These are phyloP conservation scores for Drosophila gunungcola DNA, from an alignment of 1,140 invertebrate species.

Conservation along the genomic window DNA sequence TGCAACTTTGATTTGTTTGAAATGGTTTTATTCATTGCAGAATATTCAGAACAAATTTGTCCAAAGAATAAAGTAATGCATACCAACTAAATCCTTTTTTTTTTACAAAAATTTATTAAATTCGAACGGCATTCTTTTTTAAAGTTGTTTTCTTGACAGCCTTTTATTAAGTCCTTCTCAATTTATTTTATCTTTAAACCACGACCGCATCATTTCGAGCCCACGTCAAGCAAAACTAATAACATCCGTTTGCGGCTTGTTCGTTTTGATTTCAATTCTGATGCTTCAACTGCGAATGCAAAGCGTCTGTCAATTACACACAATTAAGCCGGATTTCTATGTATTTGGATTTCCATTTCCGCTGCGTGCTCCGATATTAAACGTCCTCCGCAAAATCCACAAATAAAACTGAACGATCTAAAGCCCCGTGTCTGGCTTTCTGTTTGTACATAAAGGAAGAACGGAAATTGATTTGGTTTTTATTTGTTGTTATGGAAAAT, in stretches of 20 bases:
- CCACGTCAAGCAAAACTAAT: slow-evolving; percentile 45
- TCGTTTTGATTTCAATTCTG: slow-evolving; percentile 39
- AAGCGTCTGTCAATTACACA: slow-evolving; percentile 73
- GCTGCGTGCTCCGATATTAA: slow-evolving; percentile 58
- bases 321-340: slow-evolving; percentile 73
- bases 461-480: slow-evolving; percentile 78
- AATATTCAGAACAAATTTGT: no score
- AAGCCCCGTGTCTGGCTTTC: slow-evolving; percentile 14
- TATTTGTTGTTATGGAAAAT: slow-evolving; percentile 73
- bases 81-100: no score
- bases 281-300: slow-evolving; percentile 51
- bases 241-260: slow-evolving; percentile 64
- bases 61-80: no score
- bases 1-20: no score
- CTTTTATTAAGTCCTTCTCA: neutral
- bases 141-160: neutral
- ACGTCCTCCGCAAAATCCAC: slow-evolving; percentile 56
- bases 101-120: no score
- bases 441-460: slow-evolving; percentile 37
- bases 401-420: slow-evolving; percentile 46
- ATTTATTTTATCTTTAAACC: neutral
- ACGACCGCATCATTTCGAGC: slow-evolving; percentile 2
- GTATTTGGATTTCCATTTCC: slow-evolving; percentile 71
- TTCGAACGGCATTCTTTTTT: no score
- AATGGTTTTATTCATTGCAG: no score